phyloP scores from a whole-genome alignment of 2,797 vertebrate genomes.

The Phrynocephalus guinanensis region DNA sequence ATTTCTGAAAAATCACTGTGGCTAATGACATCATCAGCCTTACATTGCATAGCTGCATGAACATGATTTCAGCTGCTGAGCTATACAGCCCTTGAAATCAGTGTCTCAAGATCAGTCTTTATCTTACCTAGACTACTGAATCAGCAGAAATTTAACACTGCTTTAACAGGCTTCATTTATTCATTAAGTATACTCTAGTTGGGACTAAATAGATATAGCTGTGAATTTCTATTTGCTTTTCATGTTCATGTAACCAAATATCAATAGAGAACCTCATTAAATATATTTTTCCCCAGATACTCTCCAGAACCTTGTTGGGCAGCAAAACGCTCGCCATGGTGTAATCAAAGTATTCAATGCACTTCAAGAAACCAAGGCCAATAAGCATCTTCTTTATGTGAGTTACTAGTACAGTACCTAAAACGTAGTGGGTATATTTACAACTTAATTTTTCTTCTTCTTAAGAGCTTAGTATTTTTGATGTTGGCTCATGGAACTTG shows the following conservation, averaged over 20 bases:
- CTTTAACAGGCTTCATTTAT: too few relatives aligned
- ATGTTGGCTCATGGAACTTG: not conserved
- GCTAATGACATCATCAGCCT: too few relatives aligned
- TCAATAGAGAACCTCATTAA: slow-evolving; percentile 22
- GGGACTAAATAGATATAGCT: too few relatives aligned
- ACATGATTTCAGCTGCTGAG: not conserved
- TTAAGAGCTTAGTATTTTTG: not conserved
- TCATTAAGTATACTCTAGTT: too few relatives aligned
- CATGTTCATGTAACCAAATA: not conserved
- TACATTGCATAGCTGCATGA: too few relatives aligned
- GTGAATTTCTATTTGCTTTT: not conserved
- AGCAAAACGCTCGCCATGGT: slow-evolving; percentile 95
- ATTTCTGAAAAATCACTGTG: too few relatives aligned
- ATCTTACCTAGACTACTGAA: too few relatives aligned
- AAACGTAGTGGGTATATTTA: not conserved
- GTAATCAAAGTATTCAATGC: slow-evolving; percentile 98
- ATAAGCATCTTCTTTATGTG: slow-evolving; percentile 98
- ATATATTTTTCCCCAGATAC: slow-evolving; percentile 83
- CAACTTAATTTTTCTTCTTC: not conserved
- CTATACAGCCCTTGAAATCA: not conserved
- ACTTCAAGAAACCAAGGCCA: slow-evolving; percentile 94
- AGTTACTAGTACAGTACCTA: slow-evolving; percentile 70
- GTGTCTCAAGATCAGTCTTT: not conserved
- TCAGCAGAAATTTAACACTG: too few relatives aligned
- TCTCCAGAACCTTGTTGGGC: slow-evolving; percentile 95